Evolutionary conservation across 2,888 invertebrate genomes (phyloP), one percentile per base, ranked within the genome.

Genomic region (Meganola albula): DNA sequence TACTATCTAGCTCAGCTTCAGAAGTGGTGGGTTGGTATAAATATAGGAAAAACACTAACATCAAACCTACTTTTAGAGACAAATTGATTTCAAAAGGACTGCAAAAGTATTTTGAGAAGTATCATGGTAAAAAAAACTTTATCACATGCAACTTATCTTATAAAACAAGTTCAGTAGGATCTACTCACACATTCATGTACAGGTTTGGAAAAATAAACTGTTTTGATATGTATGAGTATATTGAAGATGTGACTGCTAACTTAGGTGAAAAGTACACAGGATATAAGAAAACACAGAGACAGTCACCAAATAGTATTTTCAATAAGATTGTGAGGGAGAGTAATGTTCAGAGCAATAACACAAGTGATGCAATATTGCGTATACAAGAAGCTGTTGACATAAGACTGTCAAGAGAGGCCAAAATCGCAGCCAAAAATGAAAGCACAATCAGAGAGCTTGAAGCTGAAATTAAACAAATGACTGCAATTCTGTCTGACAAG

Each of bases 21-120:
- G 87, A 88, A 70, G 86, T 91, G 11, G 88, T 92, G 6, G 92
- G 90, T 12, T 92, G 92, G 91, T 92, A 90, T 60, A 89, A 88
- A 63, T 91, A 88, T 55, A 85, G 90, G 44, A 80, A 83, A 44
- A 84, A 87, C 31, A 77, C 78, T 27, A 76, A 72, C 24, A 75
- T 89, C 12, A 84, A 80, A 48, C 87, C 89, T n/a, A 89, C 90
- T 1, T 76, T 91, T 40, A 72, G 90, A 37, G 91, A 92, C 46
- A 90, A 88, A 69, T 63, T 89, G 42, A 76, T 92, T 43, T 89
- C 91, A 30, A 90, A 88, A 65, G 88, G 90, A 26, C 72, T 92
- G 23, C 84, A 88, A 37, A 83, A 87, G 24, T 80, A 88, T 43
- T 90, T 91, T 62, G 74, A 79, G 49, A 77, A 84, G 27, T 69